These are phyloP conservation scores for Chaetops frenatus DNA, from an alignment of 2,113 vertebrate species.

Conservation along the genomic window DNA sequence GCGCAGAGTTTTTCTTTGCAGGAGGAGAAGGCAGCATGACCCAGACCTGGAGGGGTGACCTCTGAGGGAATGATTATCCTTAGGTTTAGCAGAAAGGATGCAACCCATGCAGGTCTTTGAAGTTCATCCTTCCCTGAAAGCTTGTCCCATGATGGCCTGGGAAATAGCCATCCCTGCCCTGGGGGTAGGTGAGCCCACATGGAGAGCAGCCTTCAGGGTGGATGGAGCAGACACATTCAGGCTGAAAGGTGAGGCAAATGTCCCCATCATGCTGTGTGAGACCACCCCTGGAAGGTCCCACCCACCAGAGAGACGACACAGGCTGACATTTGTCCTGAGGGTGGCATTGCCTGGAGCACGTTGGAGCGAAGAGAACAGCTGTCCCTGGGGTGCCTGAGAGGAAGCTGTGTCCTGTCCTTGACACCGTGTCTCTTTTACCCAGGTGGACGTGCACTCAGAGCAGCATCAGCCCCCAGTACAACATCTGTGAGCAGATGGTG, in stretches of 20 bases:
- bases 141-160: background rate
- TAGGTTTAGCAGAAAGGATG: background rate
- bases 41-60: background rate
- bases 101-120: background rate
- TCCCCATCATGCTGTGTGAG: background rate
- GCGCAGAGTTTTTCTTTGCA: background rate
- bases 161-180: background rate
- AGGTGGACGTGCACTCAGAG: slow-evolving; percentile 99
- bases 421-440: slow-evolving; percentile 45
- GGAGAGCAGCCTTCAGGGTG: background rate
- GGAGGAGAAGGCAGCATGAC: background rate
- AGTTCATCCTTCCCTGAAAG: background rate
- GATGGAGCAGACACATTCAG: background rate
- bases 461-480: slow-evolving; percentile 98
- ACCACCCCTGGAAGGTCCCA: background rate
- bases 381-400: background rate
- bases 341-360: background rate
- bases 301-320: background rate
- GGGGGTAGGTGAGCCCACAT: background rate
- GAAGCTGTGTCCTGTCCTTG: background rate
- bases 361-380: background rate
- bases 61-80: background rate
- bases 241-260: background rate
- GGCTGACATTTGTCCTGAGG: background rate
- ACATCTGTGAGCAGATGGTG: slow-evolving; percentile 99